phyloP scores from a whole-genome alignment of 2,888 invertebrate genomes.

The Agrotis puta region DNA sequence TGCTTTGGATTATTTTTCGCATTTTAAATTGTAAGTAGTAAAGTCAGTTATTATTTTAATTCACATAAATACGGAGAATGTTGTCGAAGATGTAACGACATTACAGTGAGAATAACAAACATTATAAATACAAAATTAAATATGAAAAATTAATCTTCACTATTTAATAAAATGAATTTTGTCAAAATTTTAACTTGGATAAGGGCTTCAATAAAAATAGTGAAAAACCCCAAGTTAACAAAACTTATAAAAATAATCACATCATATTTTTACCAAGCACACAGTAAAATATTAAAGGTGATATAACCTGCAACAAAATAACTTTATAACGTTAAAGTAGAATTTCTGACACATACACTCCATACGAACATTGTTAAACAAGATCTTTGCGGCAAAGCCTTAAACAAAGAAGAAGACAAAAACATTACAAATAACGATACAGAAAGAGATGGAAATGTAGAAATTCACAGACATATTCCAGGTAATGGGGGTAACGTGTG shows the following conservation, averaged over 20 bases:
- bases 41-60: not conserved
- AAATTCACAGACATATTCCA: conserved; percentile 79
- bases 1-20: conserved; percentile 50
- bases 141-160: not conserved
- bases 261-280: not conserved
- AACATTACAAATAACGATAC: conserved; percentile 52
- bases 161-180: not conserved
- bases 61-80: no score
- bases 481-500: conserved; percentile 87
- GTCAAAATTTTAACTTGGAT: not conserved
- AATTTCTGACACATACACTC: conserved; percentile 57
- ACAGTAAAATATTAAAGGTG: not conserved
- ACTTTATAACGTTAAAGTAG: conserved; percentile 23
- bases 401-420: conserved; percentile 71
- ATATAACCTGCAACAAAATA: not conserved
- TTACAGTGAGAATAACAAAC: not conserved
- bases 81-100: not conserved
- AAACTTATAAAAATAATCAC: not conserved
- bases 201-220: no score
- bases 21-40: conserved; percentile 41
- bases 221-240: no score
- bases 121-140: not conserved
- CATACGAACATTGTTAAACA: conserved; percentile 79
- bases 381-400: conserved; percentile 81
- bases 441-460: conserved; percentile 74